These are phyloP conservation scores for Meliscaeva auricollis DNA, from an alignment of 2,888 invertebrate genomes.

Conservation along the genomic window DNA sequence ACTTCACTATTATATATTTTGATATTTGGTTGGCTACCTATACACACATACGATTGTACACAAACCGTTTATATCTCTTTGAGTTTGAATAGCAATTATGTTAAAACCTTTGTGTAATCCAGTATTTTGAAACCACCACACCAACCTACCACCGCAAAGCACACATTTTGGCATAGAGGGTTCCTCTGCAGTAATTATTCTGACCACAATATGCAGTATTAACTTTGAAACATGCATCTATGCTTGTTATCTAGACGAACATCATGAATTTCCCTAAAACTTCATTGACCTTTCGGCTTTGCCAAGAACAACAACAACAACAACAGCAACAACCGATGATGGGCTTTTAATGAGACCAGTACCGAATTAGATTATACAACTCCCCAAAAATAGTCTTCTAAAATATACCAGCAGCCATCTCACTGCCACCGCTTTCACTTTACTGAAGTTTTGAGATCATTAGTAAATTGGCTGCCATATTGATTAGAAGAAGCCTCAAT, in stretches of 20 bases:
- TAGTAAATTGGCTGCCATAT: conserved; percentile 62
- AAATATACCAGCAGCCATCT: conserved; percentile 5
- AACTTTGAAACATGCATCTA: conserved; percentile 16
- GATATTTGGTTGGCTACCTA: too few relatives aligned
- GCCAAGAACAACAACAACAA: conserved; percentile 10
- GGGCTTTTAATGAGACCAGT: conserved; percentile 64
- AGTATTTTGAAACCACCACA: background rate
- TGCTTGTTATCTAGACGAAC: conserved; percentile 3
- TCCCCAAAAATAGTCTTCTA: background rate
- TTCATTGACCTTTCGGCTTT: conserved; percentile 42
- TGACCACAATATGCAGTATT: conserved; percentile 46
- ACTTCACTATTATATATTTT: too few relatives aligned
- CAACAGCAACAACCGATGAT: background rate
- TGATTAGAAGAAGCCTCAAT: conserved; percentile 48
- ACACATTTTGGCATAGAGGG: conserved; percentile 4
- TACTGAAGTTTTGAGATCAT: conserved; percentile 38
- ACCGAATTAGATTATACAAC: conserved; percentile 19
- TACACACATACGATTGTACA: too few relatives aligned
- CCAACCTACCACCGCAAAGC: background rate
- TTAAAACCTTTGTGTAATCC: background rate
- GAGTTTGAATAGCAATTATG: background rate
- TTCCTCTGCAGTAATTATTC: conserved; percentile 62
- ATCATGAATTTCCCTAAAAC: background rate
- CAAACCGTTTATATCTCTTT: conserved; percentile 14
- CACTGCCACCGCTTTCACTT: background rate